Percentiles rank a stretch among this genome's conserved stretches.
These are phyloP conservation scores for Etheostoma perlongum DNA, from an alignment of 2,797 vertebrate genomes.

Conservation along the genomic window DNA sequence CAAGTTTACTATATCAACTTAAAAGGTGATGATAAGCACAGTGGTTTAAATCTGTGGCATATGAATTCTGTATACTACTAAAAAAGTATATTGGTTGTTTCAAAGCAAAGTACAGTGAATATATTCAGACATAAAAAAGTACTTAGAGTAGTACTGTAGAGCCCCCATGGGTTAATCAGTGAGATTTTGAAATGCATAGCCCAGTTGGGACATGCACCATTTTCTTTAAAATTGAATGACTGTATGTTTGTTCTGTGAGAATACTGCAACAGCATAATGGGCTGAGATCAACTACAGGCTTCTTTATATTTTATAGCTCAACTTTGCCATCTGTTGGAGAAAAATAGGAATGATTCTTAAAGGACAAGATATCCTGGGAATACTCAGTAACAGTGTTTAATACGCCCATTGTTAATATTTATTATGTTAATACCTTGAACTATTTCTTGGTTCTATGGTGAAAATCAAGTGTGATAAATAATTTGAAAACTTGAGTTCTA, in stretches of 20 bases:
- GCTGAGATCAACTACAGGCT: neutral
- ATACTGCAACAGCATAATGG: neutral
- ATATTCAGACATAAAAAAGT: neutral
- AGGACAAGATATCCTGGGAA: neutral
- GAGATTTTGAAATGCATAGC: neutral
- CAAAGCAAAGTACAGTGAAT: neutral
- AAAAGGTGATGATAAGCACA: too few species aligned
- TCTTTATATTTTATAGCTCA: neutral
- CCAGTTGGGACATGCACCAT: neutral
- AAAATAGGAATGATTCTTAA: neutral
- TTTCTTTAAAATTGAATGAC: neutral
- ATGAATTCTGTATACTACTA: neutral
- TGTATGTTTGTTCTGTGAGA: neutral
- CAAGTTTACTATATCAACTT: too few species aligned
- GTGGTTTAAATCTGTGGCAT: neutral
- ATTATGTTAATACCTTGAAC: neutral
- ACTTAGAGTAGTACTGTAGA: neutral
- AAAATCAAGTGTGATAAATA: neutral
- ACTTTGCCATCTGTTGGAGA: conserved; percentile 52
- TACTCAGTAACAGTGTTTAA: neutral
- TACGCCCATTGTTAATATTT: neutral
- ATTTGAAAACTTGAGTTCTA: neutral
- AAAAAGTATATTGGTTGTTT: neutral
- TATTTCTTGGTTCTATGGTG: neutral
- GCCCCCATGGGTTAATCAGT: neutral